phyloP scores from a whole-genome alignment of 2,113 vertebrate genomes.

The Sorex fumeus region DNA sequence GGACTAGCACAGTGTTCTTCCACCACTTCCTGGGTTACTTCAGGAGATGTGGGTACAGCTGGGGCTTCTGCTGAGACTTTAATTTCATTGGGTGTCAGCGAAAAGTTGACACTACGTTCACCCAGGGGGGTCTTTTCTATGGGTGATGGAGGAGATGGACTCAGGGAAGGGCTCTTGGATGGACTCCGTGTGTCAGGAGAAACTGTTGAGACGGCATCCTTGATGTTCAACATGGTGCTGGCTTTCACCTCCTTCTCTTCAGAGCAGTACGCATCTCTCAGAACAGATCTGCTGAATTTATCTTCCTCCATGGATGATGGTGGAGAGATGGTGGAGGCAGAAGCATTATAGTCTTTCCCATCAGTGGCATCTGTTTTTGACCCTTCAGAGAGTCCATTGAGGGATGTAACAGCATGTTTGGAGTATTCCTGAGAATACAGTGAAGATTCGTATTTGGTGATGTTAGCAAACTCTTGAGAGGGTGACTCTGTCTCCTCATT shows the following conservation, averaged over 20 bases:
- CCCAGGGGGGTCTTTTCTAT: constrained; percentile 93
- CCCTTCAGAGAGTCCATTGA: constrained; percentile 90
- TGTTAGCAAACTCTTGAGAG: constrained; percentile 91
- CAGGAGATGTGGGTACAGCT: constrained; percentile 84
- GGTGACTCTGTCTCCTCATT: constrained; percentile 95
- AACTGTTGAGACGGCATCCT: constrained; percentile 79
- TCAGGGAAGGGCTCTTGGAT: constrained; percentile 86
- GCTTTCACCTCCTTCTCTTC: constrained; percentile 82
- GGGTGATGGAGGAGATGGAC: constrained; percentile 90
- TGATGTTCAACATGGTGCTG: constrained; percentile 83
- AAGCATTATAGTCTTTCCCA: constrained; percentile 94
- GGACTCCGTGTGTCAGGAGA: constrained; percentile 85
- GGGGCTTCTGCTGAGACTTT: constrained; percentile 91
- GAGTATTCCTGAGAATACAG: constrained; percentile 89
- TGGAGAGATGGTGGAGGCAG: constrained; percentile 96
- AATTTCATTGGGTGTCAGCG: constrained; percentile 91
- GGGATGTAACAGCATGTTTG: constrained; percentile 88
- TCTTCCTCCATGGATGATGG: constrained; percentile 96
- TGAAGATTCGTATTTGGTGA: constrained; percentile 90
- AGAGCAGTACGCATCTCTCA: constrained; percentile 85
- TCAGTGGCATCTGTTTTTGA: constrained; percentile 95
- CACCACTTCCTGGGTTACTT: constrained; percentile 82
- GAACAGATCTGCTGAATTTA: constrained; percentile 90
- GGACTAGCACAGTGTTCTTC: constrained; percentile 92
- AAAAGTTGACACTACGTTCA: constrained; percentile 94